Evolutionary conservation across 2,113 vertebrate species (phyloP).

Genomic region (Climacteris rufus): DNA sequence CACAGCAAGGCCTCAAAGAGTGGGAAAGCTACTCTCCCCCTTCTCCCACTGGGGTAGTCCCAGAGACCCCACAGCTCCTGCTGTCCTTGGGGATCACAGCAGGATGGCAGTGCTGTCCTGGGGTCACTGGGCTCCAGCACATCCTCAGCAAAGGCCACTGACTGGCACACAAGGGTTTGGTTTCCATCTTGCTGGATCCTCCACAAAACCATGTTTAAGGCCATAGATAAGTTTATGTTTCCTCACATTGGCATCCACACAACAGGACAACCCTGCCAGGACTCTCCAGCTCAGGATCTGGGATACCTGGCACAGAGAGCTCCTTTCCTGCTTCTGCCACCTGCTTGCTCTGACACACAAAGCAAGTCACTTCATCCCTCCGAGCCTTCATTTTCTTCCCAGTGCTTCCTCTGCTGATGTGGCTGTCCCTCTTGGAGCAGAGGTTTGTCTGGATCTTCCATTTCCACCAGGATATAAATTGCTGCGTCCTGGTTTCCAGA

Average conservation of each 20-base stretch:
- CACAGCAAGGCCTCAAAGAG: neutral
- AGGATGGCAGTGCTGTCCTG: neutral
- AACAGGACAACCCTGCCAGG: neutral
- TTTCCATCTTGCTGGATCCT: neutral
- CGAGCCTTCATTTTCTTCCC: neutral
- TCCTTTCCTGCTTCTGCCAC: neutral
- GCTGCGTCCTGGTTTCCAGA: neutral
- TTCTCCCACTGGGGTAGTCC: neutral
- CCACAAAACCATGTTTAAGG: neutral
- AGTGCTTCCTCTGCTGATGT: neutral
- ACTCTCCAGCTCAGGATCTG: neutral
- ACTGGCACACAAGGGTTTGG: rapidly evolving
- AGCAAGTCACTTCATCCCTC: neutral
- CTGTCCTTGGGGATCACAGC: rapidly evolving
- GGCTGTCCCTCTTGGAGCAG: neutral
- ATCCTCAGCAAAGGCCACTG: neutral
- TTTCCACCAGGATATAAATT: neutral
- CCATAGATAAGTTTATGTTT: rapidly evolving
- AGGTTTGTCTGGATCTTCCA: neutral
- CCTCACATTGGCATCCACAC: neutral
- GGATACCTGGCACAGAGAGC: neutral
- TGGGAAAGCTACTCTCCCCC: neutral
- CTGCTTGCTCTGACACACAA: rapidly evolving
- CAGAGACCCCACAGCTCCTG: neutral
- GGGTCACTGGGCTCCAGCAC: neutral